Evolutionary conservation across 2,113 vertebrate genomes (phyloP).

Genomic region (Gambusia affinis): DNA sequence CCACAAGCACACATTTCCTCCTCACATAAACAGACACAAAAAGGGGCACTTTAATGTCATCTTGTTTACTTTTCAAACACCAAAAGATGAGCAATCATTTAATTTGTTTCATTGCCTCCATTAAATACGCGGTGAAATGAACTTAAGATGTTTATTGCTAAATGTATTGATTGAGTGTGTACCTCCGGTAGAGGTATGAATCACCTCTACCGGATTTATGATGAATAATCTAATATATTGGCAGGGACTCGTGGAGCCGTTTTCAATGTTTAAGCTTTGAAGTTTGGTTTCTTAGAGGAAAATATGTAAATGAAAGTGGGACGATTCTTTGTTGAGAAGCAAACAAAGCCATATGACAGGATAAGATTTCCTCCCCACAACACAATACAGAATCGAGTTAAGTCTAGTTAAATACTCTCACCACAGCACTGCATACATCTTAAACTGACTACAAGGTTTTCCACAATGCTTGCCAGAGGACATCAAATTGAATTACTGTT

Average conservation of each 20-base stretch:
- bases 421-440: slow-evolving; percentile 23
- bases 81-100: slow-evolving; percentile 71
- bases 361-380: slow-evolving; percentile 34
- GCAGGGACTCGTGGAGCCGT: no score
- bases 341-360: slow-evolving; percentile 67
- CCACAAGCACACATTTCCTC: neutral
- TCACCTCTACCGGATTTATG: slow-evolving; percentile 40
- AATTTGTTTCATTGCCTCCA: slow-evolving; percentile 58
- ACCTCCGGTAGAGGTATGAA: no score
- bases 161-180: slow-evolving; percentile 32
- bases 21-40: slow-evolving; percentile 43
- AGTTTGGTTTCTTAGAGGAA: slow-evolving; percentile 31
- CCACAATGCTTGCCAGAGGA: slow-evolving; percentile 6
- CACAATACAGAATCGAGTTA: slow-evolving; percentile 61
- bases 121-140: slow-evolving; percentile 30
- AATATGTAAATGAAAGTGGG: slow-evolving; percentile 55
- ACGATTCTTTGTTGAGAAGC: slow-evolving; percentile 63
- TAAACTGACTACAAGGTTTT: slow-evolving; percentile 13
- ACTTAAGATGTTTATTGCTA: slow-evolving; percentile 32
- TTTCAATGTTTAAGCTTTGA: slow-evolving; percentile 36
- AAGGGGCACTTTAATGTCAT: slow-evolving; percentile 81
- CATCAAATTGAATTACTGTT: slow-evolving; percentile 27
- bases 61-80: slow-evolving; percentile 80
- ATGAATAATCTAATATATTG: slow-evolving; percentile 30
- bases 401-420: slow-evolving; percentile 57